Base-by-base conservation (phyloP, 2,797 vertebrate species). In the Valencia hispanica region DNA sequence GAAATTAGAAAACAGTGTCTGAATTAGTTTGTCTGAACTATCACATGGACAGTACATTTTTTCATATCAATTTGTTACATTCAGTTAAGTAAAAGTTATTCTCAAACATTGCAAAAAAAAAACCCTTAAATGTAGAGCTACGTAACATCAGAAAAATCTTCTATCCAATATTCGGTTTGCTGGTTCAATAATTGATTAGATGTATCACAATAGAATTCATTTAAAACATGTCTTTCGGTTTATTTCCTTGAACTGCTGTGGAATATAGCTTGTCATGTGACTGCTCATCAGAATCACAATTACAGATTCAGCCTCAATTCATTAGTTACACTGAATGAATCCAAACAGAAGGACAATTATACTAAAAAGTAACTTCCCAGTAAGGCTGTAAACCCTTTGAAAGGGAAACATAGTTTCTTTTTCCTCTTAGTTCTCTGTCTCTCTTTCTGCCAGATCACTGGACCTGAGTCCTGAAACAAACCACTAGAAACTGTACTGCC, bases 301-400 rank as follows among this genome's bases (percentile, higher is more conserved):
- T 39, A 20, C 9, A 84, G 61, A 76, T 45, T 8, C 51, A 61
- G 1, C n/a, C 17, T 17, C 45, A 90, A 93, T 82, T 68, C 79
- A 93, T 93, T 91, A 51, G 79, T 86, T 79, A 39, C 78, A 81
- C 51, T 68, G 2, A 73, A 22, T 72, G 7, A 74, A 47, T 76
- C 79, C 45, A 1, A 88, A 93, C 84, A 93, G 66, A 79, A 9
- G 50, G 8, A 10, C n/a, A 5, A 75, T 87, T 90, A 41, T 86
- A 12, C 32, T 6, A 55, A 14, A 47, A 45, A 20, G 22, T 6
- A 22, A 55, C 39, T 55, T 61, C 48, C 66, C 8, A 65, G 1
- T 70, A 4, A 18, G 39, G 59, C 27, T 50, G 4, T 12, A 20
- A 59, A 32, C 3, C 0, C 34, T 39, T 70, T 75, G 48, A 78